These are phyloP conservation scores for Hormiphora californensis DNA, from an alignment of 37 sponge, comb jelly and placozoan genomes.

Conservation along the genomic window DNA sequence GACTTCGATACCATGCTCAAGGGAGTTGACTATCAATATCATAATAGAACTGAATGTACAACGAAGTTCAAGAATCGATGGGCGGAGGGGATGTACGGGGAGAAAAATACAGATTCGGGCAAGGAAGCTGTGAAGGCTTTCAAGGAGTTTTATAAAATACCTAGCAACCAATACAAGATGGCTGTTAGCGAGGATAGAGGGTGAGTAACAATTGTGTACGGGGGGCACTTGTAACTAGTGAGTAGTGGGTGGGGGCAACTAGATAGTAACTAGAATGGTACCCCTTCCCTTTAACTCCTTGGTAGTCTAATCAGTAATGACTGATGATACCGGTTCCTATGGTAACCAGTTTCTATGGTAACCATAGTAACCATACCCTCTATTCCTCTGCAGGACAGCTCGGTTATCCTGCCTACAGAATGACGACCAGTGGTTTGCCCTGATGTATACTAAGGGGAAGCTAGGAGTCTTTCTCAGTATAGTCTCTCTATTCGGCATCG, in stretches of 20 bases:
- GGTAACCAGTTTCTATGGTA: too few species aligned
- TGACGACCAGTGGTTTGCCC: constrained; percentile 49
- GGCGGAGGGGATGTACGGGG: neutral
- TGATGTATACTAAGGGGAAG: constrained; percentile 30
- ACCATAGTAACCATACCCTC: too few species aligned
- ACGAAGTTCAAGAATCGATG: too few species aligned
- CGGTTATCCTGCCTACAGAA: neutral
- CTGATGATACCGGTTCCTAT: too few species aligned
- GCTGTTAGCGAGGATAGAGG: neutral
- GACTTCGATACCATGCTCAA: too few species aligned
- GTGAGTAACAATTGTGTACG: neutral
- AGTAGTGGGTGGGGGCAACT: too few species aligned
- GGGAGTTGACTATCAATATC: too few species aligned
- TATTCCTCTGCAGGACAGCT: neutral
- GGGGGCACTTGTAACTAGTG: too few species aligned
- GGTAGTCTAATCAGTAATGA: too few species aligned
- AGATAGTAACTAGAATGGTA: too few species aligned
- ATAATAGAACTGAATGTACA: too few species aligned
- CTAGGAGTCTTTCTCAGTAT: constrained; percentile 1
- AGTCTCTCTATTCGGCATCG: neutral
- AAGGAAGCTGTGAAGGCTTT: neutral
- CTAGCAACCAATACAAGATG: constrained; percentile 4
- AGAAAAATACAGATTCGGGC: neutral
- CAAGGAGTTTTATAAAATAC: constrained; percentile 3
- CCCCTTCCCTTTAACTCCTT: too few species aligned